These are phyloP conservation scores for Mionectes macconnelli DNA, from an alignment of 2,113 vertebrate species.

Conservation along the genomic window DNA sequence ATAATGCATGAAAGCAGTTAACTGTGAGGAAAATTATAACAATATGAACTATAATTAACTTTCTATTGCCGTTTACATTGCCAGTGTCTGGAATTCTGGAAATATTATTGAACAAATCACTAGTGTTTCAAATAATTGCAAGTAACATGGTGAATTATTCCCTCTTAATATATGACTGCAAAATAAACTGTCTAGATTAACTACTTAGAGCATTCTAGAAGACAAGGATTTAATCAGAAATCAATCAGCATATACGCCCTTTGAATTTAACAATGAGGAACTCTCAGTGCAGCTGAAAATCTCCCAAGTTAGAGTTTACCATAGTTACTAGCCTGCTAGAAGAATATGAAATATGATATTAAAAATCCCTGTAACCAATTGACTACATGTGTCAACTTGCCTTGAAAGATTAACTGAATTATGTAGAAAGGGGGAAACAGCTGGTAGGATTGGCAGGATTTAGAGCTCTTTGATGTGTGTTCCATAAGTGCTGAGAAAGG, in stretches of 20 bases:
- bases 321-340: slow-evolving; percentile 11
- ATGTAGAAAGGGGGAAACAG: background rate
- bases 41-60: background rate
- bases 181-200: slow-evolving; percentile 28
- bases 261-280: slow-evolving; percentile 42
- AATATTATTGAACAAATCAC: background rate
- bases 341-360: background rate
- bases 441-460: slow-evolving; percentile 13
- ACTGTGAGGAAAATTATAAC: background rate
- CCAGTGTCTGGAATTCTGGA: background rate
- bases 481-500: slow-evolving; percentile 30
- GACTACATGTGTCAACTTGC: slow-evolving; percentile 45
- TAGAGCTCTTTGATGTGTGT: slow-evolving; percentile 53
- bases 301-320: background rate
- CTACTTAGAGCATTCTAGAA: background rate
- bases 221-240: slow-evolving; percentile 21
- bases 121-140: slow-evolving; percentile 11
- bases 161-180: background rate
- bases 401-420: slow-evolving; percentile 65
- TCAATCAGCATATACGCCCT: background rate
- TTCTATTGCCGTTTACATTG: background rate
- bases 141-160: background rate
- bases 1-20: background rate
- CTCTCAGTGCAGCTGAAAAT: background rate
- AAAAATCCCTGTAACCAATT: slow-evolving; percentile 46